These are phyloP conservation scores for Nephrocerus scutellatus DNA, from an alignment of 2,888 invertebrate genomes.

Conservation along the genomic window DNA sequence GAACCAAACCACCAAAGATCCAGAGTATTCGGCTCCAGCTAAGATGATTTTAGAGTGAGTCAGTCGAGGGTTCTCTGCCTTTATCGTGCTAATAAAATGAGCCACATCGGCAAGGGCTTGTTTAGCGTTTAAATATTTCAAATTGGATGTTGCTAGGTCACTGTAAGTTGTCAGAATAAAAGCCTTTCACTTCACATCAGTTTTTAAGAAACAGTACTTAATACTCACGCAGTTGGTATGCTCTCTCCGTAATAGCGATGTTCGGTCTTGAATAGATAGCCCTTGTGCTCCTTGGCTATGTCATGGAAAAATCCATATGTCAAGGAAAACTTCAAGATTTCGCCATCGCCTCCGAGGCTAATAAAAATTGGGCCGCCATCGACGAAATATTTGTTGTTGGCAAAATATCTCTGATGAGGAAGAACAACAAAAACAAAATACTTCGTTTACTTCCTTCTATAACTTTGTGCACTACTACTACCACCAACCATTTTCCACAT, in stretches of 20 bases:
- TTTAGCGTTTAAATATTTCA: conserved; percentile 55
- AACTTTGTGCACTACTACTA: too few species aligned
- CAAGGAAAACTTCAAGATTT: conserved; percentile 54
- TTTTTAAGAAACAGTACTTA: not conserved
- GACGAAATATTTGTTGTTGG: conserved; percentile 44
- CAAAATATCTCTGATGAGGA: conserved; percentile 49
- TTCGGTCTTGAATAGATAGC: conserved; percentile 64
- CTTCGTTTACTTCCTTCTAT: too few species aligned
- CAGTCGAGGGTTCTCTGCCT: conserved; percentile 25
- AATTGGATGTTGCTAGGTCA: conserved; percentile 42
- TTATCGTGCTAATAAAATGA: conserved; percentile 50
- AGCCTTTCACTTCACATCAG: too few species aligned
- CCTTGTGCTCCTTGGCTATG: conserved; percentile 52
- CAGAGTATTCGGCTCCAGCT: conserved; percentile 59
- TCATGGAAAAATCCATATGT: conserved; percentile 55
- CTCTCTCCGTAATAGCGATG: conserved; percentile 73
- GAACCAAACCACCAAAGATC: conserved; percentile 59
- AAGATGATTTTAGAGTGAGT: conserved; percentile 46
- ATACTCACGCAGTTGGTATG: conserved; percentile 57
- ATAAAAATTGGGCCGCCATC: conserved; percentile 55
- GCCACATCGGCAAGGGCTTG: conserved; percentile 60
- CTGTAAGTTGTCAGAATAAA: too few species aligned
- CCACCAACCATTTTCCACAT: conserved; percentile 51
- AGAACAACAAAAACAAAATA: too few species aligned
- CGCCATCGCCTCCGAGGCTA: conserved; percentile 63